Conservation (phyloP, 2,888 invertebrate species). For the Myopa tessellatipennis region DNA sequence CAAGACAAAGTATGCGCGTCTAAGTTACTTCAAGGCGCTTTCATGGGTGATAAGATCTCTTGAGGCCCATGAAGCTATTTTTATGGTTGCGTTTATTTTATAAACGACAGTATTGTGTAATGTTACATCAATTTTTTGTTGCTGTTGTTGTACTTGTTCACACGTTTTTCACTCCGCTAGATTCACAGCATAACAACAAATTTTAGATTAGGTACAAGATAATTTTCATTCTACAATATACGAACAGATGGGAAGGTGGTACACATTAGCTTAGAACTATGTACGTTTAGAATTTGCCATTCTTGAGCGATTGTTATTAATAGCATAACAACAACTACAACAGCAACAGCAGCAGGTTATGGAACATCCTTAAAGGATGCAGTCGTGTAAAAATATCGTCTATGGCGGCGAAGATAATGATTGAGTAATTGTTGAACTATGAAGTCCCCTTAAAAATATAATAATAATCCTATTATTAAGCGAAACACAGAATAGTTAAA, state of each 20-base stretch:
- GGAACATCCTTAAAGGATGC: constrained; percentile 12
- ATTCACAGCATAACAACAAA: not conserved
- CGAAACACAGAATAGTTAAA: no score
- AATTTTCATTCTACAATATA: not conserved
- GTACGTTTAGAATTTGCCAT: constrained; percentile 36
- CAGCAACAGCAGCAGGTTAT: not conserved
- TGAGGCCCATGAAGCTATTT: constrained; percentile 53
- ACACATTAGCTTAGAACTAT: not conserved
- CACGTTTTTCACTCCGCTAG: constrained; percentile 8
- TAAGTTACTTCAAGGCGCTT: constrained; percentile 43
- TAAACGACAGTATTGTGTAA: constrained; percentile 31
- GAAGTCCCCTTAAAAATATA: constrained; percentile 1
- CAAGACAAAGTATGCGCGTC: constrained; percentile 23
- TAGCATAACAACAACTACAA: not conserved
- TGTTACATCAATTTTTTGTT: not conserved
- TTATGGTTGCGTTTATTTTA: constrained; percentile 42
- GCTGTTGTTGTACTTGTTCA: constrained; percentile 17
- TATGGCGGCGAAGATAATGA: constrained; percentile 11
- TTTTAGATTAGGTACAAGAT: not conserved
- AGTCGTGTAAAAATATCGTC: constrained; percentile 9
- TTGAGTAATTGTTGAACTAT: constrained; percentile 32
- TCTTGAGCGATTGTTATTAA: constrained; percentile 35
- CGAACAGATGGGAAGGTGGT: not conserved
- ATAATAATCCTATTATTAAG: constrained; percentile 17
- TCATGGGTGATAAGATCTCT: constrained; percentile 52